phyloP scores from a whole-genome alignment of 2,113 vertebrate species.

The Noturus placidus region DNA sequence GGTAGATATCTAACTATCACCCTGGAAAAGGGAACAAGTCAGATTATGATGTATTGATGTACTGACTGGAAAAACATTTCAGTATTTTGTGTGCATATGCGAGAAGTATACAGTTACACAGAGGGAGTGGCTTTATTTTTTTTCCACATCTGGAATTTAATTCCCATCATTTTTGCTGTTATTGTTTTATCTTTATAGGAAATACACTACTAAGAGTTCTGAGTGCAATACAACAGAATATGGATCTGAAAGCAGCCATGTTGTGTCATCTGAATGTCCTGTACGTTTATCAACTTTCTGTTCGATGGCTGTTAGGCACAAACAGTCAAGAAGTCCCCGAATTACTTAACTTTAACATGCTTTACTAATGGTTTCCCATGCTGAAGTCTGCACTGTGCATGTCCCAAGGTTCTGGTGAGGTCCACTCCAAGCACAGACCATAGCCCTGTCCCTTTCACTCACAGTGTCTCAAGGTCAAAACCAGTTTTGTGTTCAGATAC shows the following conservation, averaged over 20 bases:
- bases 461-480: constrained; percentile 58
- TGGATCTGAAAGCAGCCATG: constrained; percentile 35
- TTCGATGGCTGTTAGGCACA: constrained; percentile 8
- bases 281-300: neutral
- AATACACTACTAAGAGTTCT: constrained; percentile 60
- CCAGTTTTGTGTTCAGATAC: constrained; percentile 60
- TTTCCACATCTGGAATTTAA: neutral
- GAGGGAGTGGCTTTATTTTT: too few relatives aligned
- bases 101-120: neutral
- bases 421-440: constrained; percentile 69
- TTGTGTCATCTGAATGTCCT: constrained; percentile 29
- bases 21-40: neutral
- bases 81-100: neutral
- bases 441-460: constrained; percentile 51
- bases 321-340: neutral
- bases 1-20: neutral
- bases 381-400: neutral
- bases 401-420: constrained; percentile 64
- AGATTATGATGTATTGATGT: neutral
- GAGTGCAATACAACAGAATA: constrained; percentile 68
- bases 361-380: neutral
- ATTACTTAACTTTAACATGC: neutral
- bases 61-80: neutral
- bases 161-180: neutral
- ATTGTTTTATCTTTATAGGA: constrained; percentile 13